Base-by-base conservation (phyloP, 2,888 invertebrate species). In the Schrankia costaestrigalis region DNA sequence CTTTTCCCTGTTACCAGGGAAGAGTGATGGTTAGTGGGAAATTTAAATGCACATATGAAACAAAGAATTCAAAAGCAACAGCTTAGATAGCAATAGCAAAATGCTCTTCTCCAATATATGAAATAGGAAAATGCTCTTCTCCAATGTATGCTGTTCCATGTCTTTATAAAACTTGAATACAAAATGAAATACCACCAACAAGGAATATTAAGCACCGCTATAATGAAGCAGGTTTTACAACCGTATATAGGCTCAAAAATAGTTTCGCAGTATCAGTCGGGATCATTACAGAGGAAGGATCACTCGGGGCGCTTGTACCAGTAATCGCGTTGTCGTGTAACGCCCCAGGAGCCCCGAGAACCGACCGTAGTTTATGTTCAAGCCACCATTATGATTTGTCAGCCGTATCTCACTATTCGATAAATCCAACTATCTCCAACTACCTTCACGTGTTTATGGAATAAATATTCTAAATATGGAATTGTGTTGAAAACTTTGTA, bases 251-350 rank as follows among this genome's bases (percentile, higher is more conserved):
- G 26, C 23, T 24, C 21, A 26, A 28, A 35, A 34, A 32, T 27
- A 39, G 31, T 5, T 11, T 24, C 11, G 11, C 6, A 12, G 11
- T 31, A 39, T 27, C 38, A 26, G 30, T 24, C 4, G 26, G 30
- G 34, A 31, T 28, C 28, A 42, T 28, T 42, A 35, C 42, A 38
- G 11, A 19, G 28, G n/a, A 29, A 31, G 33, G 28, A 39, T 39
- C 38, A 39, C 38, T 51, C 26, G 35, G 24, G 25, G 26, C 55
- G 54, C 57, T 46, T 62, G 66, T 72, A 63, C 54, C 64, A 35
- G 63, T 75, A 76, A 76, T 77, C 74, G 68, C 50, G 66, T 54
- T 69, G 73, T 78, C 75, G 71, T 79, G 78, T 76, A 49, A 65
- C 73, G 64, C 78, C 69, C 62, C 75, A 49, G 79, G 78, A 73